Conservation (phyloP, 2,113 vertebrate species). For the Nycticebus coucang region DNA sequence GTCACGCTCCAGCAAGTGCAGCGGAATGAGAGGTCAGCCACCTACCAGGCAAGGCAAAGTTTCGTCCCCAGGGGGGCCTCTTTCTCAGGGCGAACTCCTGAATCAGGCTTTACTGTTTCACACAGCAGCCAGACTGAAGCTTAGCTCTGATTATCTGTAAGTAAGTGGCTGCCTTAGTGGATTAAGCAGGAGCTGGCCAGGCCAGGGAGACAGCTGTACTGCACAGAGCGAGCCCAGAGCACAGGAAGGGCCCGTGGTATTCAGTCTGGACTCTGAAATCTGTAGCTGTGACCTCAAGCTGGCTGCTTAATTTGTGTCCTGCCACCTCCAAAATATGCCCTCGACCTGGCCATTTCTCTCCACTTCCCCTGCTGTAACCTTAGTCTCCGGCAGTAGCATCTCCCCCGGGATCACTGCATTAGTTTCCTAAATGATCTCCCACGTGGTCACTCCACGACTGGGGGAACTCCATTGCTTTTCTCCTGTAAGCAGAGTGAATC, state of each 20-base stretch:
- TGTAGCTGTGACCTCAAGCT: neutral
- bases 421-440: neutral
- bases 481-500: neutral
- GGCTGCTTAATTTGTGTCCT: neutral
- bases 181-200: neutral
- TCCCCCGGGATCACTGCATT: neutral
- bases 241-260: neutral
- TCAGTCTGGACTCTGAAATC: neutral
- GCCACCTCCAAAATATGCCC: neutral
- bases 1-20: neutral
- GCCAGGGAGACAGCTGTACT: neutral
- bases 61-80: neutral
- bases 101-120: neutral
- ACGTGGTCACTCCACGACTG: neutral
- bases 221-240: neutral
- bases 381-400: neutral
- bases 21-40: neutral
- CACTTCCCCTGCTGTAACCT: neutral
- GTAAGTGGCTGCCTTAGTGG: slow-evolving; percentile 38
- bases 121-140: slow-evolving; percentile 22
- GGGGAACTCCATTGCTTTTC: neutral
- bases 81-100: neutral
- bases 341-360: neutral
- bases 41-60: neutral
- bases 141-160: slow-evolving; percentile 39